These are phyloP conservation scores for Alectoris magna DNA, from an alignment of 2,797 vertebrate species.

Conservation along the genomic window DNA sequence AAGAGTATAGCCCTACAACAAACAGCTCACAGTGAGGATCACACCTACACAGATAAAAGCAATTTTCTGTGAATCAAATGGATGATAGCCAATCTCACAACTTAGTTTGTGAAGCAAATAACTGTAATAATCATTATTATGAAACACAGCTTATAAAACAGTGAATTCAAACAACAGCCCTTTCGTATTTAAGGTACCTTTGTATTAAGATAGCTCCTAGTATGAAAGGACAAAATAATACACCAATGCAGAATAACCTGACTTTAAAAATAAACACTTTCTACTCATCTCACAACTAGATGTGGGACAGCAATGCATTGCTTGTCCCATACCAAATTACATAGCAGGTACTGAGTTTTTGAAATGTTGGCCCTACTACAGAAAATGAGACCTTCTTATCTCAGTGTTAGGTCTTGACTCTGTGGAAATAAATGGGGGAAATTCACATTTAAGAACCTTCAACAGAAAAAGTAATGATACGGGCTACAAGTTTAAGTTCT, in stretches of 20 bases:
- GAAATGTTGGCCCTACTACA: background rate
- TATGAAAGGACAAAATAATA: background rate
- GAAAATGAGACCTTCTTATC: background rate
- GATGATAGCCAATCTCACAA: background rate
- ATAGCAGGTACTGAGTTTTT: background rate
- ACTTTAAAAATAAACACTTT: background rate
- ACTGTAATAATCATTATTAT: background rate
- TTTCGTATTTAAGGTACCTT: background rate
- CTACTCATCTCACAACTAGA: background rate
- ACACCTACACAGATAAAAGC: background rate
- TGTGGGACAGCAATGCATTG: background rate
- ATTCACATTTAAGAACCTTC: background rate
- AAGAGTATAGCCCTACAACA: constrained; percentile 92
- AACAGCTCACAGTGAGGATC: background rate
- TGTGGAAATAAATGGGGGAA: background rate
- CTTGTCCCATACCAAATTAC: background rate
- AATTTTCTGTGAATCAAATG: background rate
- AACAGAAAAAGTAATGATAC: background rate
- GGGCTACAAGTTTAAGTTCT: background rate
- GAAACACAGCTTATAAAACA: background rate
- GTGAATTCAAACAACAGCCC: background rate
- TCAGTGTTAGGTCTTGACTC: background rate
- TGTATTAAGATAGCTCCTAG: background rate
- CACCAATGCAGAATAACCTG: background rate
- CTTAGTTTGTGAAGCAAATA: background rate